phyloP scores from a whole-genome alignment of 2,888 invertebrate species.

The Drosophila fulvimacula region DNA sequence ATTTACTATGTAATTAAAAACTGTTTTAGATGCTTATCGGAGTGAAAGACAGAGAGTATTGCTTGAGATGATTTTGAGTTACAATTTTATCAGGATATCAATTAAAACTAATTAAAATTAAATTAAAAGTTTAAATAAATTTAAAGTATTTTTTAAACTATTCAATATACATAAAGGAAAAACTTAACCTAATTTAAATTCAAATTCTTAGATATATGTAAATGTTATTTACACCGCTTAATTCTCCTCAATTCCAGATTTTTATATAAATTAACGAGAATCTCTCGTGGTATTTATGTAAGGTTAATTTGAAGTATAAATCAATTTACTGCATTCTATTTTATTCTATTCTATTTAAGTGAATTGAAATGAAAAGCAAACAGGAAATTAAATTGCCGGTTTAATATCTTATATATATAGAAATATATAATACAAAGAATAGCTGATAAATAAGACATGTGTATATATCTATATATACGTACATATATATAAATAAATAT shows the following conservation, averaged over 20 bases:
- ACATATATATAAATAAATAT: conserved; percentile 21
- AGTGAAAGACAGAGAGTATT: too few relatives aligned
- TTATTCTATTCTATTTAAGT: background rate
- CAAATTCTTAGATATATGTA: background rate
- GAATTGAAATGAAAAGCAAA: conserved; percentile 3
- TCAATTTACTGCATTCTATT: background rate
- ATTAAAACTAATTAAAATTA: background rate
- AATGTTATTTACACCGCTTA: background rate
- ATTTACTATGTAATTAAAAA: conserved; percentile 1
- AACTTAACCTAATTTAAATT: too few relatives aligned
- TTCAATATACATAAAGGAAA: too few relatives aligned
- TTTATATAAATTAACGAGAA: background rate
- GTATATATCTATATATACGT: conserved; percentile 12
- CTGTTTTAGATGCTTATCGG: background rate
- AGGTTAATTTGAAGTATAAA: background rate
- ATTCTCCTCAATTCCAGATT: background rate
- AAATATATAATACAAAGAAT: conserved; percentile 20
- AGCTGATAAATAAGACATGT: conserved; percentile 34
- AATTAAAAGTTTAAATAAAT: too few relatives aligned
- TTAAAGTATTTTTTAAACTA: too few relatives aligned
- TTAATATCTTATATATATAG: background rate
- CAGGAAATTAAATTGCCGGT: conserved; percentile 15
- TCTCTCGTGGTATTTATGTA: background rate
- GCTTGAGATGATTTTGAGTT: background rate
- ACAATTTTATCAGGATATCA: background rate